Evolutionary conservation across 2,888 invertebrate genomes (phyloP).

Genomic region (Aporophyla nigra): DNA sequence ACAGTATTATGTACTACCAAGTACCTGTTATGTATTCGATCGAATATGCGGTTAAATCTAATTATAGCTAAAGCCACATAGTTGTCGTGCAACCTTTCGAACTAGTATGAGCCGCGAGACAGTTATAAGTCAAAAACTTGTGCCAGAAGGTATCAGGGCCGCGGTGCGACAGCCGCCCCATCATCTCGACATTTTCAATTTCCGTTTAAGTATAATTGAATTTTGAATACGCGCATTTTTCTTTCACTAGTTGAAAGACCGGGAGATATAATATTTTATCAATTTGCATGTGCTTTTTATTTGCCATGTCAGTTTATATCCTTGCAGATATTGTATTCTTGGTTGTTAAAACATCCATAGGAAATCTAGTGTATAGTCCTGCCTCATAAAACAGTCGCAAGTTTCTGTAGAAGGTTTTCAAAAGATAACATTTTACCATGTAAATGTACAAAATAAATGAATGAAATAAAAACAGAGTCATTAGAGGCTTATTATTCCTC

Average conservation of each 20-base stretch:
- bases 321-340: background rate
- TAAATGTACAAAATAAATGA: conserved; percentile 28
- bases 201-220: conserved; percentile 85
- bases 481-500: conserved; percentile 50
- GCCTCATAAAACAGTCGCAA: background rate
- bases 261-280: conserved; percentile 44
- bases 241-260: conserved; percentile 46
- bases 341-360: background rate
- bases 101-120: conserved; percentile 40
- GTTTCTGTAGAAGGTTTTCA: background rate
- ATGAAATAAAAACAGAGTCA: conserved; percentile 46
- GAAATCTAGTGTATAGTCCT: background rate
- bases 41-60: conserved; percentile 31
- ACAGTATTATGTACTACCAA: background rate
- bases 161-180: conserved; percentile 68
- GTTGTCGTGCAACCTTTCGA: conserved; percentile 41
- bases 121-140: conserved; percentile 56
- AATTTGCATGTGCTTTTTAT: conserved; percentile 41
- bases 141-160: conserved; percentile 64
- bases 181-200: conserved; percentile 83
- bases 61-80: conserved; percentile 41
- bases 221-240: conserved; percentile 74
- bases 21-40: background rate
- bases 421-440: conserved; percentile 24
- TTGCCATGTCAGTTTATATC: conserved; percentile 9